A percentile compares a stretch with the other conserved stretches of the same genome.
Evolutionary conservation across 2,113 vertebrate genomes (phyloP).

Genomic region (Scartelaos histophorus): DNA sequence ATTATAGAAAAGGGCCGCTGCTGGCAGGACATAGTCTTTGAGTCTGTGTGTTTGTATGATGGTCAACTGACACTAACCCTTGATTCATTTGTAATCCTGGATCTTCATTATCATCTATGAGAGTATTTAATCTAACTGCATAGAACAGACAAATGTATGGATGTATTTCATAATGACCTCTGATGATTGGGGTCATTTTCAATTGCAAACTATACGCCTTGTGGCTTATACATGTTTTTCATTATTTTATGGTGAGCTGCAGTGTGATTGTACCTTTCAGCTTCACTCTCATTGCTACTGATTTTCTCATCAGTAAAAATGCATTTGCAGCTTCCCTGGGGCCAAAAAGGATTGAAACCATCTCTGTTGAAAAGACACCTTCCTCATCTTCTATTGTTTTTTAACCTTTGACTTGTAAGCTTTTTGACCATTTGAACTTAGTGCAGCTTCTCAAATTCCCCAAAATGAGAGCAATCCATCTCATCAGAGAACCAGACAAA

Average conservation of each 20-base stretch:
- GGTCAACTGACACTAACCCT: background rate
- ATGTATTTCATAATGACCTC: background rate
- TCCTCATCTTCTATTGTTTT: constrained; percentile 17
- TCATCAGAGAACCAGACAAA: constrained; percentile 12
- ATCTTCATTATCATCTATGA: background rate
- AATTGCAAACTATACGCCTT: background rate
- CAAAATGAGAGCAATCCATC: constrained; percentile 8
- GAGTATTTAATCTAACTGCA: background rate
- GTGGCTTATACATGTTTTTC: constrained; percentile 2
- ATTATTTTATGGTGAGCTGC: constrained; percentile 2
- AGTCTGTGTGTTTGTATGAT: too few relatives aligned
- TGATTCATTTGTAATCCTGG: background rate
- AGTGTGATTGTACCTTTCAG: constrained; percentile 26
- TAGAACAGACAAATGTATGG: background rate
- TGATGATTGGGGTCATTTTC: background rate
- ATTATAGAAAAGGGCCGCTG: too few relatives aligned
- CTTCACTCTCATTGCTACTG: constrained; percentile 20
- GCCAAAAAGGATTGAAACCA: constrained; percentile 11
- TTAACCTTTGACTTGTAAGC: constrained; percentile 21
- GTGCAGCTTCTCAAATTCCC: constrained; percentile 6
- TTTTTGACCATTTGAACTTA: constrained; percentile 18
- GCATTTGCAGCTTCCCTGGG: constrained; percentile 12
- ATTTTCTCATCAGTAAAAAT: constrained; percentile 39
- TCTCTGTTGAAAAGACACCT: constrained; percentile 12
- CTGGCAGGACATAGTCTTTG: too few relatives aligned